Evolutionary conservation across 2,888 invertebrate species (phyloP).

Genomic region (Aspidiotus rigidus): DNA sequence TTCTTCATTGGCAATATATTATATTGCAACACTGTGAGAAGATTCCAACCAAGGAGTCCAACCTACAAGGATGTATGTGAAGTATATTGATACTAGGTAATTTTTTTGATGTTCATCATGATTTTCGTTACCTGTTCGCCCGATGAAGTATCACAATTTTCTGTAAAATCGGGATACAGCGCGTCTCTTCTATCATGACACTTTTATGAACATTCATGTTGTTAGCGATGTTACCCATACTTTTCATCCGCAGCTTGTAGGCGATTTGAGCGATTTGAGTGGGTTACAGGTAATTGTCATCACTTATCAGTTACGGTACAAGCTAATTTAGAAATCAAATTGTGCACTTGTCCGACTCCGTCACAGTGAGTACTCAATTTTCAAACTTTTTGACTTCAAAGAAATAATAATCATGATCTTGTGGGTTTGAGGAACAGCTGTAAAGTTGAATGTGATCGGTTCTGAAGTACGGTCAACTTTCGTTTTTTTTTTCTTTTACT

Average conservation of each 20-base stretch:
- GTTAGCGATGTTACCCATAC: background rate
- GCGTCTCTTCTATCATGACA: background rate
- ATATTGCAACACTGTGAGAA: no score
- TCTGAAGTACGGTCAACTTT: no score
- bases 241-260: slow-evolving; percentile 13
- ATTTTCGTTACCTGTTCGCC: background rate
- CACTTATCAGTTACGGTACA: background rate
- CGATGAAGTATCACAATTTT: background rate
- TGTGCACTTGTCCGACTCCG: no score
- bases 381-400: background rate
- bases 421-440: no score
- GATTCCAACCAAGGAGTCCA: no score
- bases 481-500: no score
- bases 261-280: slow-evolving; percentile 31
- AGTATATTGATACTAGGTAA: background rate
- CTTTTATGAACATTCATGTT: background rate
- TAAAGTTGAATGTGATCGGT: no score
- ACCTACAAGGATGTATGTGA: background rate
- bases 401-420: background rate
- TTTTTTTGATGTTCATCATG: background rate
- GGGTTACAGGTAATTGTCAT: slow-evolving; percentile 20
- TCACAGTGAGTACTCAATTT: no score
- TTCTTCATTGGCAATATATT: no score
- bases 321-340: background rate
- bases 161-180: no score